Conservation (phyloP, 1,140 invertebrate species). For the Antheraea mylitta region DNA sequence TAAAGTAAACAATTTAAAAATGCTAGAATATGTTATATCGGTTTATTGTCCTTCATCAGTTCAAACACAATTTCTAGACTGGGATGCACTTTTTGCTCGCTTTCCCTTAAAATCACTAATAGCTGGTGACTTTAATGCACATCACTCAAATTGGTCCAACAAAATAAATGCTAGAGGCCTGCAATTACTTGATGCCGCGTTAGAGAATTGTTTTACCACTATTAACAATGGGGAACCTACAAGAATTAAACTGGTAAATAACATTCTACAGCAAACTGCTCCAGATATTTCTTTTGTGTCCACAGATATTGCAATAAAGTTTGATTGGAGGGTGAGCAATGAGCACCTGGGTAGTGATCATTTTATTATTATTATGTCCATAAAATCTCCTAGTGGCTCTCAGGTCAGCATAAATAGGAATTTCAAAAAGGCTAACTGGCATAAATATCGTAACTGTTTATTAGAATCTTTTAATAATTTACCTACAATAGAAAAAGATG, state of each 20-base stretch:
- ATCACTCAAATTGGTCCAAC: conserved; percentile 17
- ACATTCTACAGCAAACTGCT: not conserved
- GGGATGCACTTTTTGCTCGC: too few species aligned
- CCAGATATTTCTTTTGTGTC: conserved; percentile 12
- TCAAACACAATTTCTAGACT: too few species aligned
- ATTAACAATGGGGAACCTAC: conserved; percentile 11
- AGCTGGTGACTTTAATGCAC: conserved; percentile 14
- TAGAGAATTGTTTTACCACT: conserved; percentile 7
- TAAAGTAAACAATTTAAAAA: conserved; percentile 7
- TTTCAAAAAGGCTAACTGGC: conserved; percentile 26
- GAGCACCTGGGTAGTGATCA: conserved; percentile 16
- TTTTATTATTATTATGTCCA: conserved; percentile 5
- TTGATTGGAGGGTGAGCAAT: conserved; percentile 2
- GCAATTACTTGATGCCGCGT: conserved; percentile 4
- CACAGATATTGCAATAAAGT: conserved; percentile 6
- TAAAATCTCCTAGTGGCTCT: not conserved
- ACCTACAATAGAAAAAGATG: not conserved
- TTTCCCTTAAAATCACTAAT: conserved; percentile 7
- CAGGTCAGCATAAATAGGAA: not conserved
- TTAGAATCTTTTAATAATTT: not conserved
- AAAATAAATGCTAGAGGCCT: conserved; percentile 9
- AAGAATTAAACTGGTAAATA: not conserved
- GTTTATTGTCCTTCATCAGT: not conserved
- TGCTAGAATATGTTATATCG: conserved; percentile 7
- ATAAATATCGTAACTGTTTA: conserved; percentile 11